Conservation (phyloP, 2,888 invertebrate species). For the Ormyrus thymus region DNA sequence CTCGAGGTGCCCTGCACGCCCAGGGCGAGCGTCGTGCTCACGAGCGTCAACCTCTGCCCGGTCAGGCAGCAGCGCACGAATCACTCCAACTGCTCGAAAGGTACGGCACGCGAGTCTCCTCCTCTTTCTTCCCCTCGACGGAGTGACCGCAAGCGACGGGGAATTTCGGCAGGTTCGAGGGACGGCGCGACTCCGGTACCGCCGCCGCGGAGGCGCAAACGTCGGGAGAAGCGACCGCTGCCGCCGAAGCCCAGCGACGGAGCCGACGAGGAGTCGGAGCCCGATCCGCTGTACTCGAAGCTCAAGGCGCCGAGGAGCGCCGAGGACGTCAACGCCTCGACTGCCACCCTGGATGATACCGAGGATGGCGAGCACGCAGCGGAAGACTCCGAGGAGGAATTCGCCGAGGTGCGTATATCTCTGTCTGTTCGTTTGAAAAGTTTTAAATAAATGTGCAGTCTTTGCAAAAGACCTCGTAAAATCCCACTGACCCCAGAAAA, state of each 20-base stretch:
- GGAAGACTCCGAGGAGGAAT: constrained; percentile 48
- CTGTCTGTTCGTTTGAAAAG: too few species aligned
- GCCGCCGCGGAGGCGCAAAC: constrained; percentile 67
- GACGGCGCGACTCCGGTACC: constrained; percentile 65
- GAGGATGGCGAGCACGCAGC: not conserved
- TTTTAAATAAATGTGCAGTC: too few species aligned
- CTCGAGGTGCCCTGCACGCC: constrained; percentile 76
- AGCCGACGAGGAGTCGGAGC: constrained; percentile 59
- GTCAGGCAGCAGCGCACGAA: constrained; percentile 29
- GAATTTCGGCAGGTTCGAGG: not conserved
- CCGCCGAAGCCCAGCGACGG: constrained; percentile 68
- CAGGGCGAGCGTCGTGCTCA: constrained; percentile 63
- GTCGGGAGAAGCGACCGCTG: constrained; percentile 67
- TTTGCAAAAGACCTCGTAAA: too few species aligned
- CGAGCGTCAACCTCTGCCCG: constrained; percentile 62
- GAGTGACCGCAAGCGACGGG: not conserved
- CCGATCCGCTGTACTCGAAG: constrained; percentile 67
- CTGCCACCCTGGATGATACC: too few species aligned
- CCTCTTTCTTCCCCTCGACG: not conserved
- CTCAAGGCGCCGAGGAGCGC: not conserved
- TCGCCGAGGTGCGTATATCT: constrained; percentile 25
- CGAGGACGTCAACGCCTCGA: not conserved
- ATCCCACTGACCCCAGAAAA: too few species aligned
- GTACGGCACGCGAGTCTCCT: not conserved
- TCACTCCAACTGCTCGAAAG: constrained; percentile 58